These are phyloP conservation scores for Brachionus rubens DNA, from an alignment of 1,140 invertebrate genomes.

Conservation along the genomic window DNA sequence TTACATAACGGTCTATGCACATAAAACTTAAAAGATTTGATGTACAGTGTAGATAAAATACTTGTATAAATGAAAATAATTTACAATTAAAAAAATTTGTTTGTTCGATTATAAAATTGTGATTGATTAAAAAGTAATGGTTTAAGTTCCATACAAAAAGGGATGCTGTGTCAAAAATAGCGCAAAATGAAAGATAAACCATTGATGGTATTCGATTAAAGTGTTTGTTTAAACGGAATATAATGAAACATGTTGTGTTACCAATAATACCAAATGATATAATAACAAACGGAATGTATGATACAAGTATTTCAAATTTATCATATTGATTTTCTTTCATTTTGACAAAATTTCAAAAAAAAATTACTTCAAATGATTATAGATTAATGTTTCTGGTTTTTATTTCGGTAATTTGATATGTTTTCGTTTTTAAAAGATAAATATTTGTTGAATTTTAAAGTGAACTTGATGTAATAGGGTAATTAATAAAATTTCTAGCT, in stretches of 20 bases:
- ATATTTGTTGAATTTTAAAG: no score
- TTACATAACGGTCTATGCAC: slow-evolving; percentile 20
- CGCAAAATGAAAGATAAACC: slow-evolving; percentile 5
- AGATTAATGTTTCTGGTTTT: no score
- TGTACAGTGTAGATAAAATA: background rate
- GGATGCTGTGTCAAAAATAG: background rate
- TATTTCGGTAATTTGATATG: no score
- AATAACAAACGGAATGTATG: background rate
- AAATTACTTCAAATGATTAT: no score
- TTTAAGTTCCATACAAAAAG: slow-evolving; percentile 32
- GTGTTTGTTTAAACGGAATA: background rate
- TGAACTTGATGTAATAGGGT: no score
- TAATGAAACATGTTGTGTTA: background rate
- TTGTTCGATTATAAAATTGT: background rate
- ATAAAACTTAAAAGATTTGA: background rate
- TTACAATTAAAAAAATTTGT: background rate
- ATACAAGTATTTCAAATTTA: background rate
- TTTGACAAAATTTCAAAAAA: no score
- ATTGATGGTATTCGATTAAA: slow-evolving; percentile 1
- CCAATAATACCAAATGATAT: background rate
- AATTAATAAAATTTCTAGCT: no score
- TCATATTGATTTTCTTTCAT: no score
- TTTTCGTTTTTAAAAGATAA: no score
- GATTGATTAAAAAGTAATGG: background rate
- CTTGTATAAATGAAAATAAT: slow-evolving; percentile 7